Conservation (phyloP, 1,140 invertebrate genomes). For the Conus betulinus region DNA sequence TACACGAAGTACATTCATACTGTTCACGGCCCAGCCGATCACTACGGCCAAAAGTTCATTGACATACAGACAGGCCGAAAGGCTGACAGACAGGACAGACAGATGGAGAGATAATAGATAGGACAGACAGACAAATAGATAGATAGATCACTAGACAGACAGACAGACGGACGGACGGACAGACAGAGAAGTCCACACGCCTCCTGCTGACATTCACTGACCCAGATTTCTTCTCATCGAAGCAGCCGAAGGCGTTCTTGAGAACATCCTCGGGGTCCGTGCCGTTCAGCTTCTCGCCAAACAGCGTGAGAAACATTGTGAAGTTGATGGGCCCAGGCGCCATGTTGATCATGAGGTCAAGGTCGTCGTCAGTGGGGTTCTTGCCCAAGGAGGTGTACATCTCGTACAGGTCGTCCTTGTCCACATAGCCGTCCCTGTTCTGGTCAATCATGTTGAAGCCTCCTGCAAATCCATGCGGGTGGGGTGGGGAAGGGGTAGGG, state of each 20-base stretch:
- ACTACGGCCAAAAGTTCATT: neutral
- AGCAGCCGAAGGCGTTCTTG: constrained; percentile 80
- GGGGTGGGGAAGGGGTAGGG: neutral
- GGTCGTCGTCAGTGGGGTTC: constrained; percentile 78
- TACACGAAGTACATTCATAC: no score
- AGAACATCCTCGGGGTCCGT: constrained; percentile 82
- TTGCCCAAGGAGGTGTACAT: constrained; percentile 95
- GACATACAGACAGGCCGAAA: neutral
- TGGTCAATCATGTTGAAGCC: constrained; percentile 99
- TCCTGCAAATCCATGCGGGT: constrained; percentile 85
- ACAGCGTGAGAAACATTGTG: constrained; percentile 81
- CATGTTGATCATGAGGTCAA: constrained; percentile 80
- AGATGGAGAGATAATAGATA: neutral
- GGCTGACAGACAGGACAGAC: neutral
- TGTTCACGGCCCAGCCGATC: neutral
- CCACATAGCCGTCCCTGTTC: constrained; percentile 93
- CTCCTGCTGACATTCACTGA: neutral
- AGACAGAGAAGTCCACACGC: neutral
- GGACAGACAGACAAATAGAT: neutral
- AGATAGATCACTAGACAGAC: neutral
- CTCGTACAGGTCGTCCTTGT: constrained; percentile 98
- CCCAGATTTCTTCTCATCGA: constrained; percentile 79
- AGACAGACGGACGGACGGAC: neutral
- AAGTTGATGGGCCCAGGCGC: constrained; percentile 82
- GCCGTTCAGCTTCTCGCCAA: constrained; percentile 80